phyloP scores from a whole-genome alignment of 2,797 vertebrate species.

The Novumbra hubbsi region DNA sequence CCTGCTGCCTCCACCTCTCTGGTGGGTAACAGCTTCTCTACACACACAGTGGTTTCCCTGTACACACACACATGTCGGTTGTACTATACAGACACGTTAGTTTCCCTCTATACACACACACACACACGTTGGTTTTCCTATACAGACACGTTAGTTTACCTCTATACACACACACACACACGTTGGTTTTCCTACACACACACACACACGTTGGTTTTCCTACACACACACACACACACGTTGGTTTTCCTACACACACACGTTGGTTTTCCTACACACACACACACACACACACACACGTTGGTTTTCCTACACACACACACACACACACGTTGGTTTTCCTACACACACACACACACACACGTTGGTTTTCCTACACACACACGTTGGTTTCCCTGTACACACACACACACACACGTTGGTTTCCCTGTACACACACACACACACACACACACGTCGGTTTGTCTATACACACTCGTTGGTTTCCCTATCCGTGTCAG shows the following conservation, averaged over 20 bases:
- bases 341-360: constrained; percentile 1
- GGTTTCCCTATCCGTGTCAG: neutral
- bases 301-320: neutral
- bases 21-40: constrained; percentile 66
- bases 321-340: neutral
- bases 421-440: no score
- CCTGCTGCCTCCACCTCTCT: constrained; percentile 94
- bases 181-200: neutral
- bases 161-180: neutral
- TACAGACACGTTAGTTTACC: no score
- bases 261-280: neutral
- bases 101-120: neutral
- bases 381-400: neutral
- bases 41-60: neutral
- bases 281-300: neutral
- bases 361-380: neutral
- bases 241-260: neutral
- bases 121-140: neutral
- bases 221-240: constrained; percentile 4
- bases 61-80: neutral
- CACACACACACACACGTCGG: no score
- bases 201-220: neutral
- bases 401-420: neutral
- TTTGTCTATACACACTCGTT: no score
- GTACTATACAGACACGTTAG: no score